Evolutionary conservation across 2,113 vertebrate genomes (phyloP).

Genomic region (Phodopus roborovskii): DNA sequence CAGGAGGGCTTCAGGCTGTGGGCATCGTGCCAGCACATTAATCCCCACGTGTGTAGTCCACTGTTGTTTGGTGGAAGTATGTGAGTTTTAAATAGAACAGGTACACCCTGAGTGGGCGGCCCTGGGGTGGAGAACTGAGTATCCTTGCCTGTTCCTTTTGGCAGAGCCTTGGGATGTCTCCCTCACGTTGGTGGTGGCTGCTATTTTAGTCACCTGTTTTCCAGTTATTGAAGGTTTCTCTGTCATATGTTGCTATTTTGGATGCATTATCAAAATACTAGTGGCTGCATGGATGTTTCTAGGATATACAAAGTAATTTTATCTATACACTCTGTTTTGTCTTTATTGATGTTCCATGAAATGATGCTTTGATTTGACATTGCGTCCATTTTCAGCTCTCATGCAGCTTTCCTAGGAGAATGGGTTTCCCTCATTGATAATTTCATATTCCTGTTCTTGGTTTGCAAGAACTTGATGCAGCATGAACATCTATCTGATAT

Average conservation of each 20-base stretch:
- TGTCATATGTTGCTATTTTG: slow-evolving; percentile 8
- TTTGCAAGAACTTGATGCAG: slow-evolving; percentile 17
- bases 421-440: not conserved
- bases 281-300: slow-evolving; percentile 4
- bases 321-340: not conserved
- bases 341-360: slow-evolving; percentile 17
- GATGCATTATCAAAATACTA: slow-evolving; percentile 43
- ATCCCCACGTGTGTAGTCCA: slow-evolving; percentile 6
- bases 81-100: slow-evolving; percentile 69
- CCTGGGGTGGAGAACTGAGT: slow-evolving; percentile 5
- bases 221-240: slow-evolving; percentile 27
- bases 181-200: not conserved
- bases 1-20: not conserved
- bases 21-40: not conserved
- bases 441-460: not conserved
- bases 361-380: slow-evolving; percentile 41
- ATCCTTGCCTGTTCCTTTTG: slow-evolving; percentile 37
- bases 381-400: slow-evolving; percentile 48
- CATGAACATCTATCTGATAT: not conserved
- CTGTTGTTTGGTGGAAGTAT: slow-evolving; percentile 25
- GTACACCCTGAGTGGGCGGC: not conserved
- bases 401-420: slow-evolving; percentile 26
- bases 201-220: slow-evolving; percentile 71
- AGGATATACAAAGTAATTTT: slow-evolving; percentile 18
- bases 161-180: slow-evolving; percentile 65